Base-by-base conservation (phyloP, 2,797 vertebrate genomes). In the Xerus rutilus region DNA sequence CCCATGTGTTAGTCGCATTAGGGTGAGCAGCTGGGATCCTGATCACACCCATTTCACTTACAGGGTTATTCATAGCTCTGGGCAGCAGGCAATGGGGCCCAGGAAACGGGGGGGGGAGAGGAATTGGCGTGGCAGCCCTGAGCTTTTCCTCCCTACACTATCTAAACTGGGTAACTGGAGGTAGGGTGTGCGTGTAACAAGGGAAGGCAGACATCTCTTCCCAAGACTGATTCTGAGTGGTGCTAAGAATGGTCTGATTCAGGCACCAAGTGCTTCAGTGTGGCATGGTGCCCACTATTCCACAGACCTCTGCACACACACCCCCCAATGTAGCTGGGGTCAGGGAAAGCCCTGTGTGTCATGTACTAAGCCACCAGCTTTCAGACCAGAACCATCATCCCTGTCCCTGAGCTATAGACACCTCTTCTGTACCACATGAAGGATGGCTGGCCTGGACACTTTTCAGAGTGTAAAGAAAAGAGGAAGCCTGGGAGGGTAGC, bases 161-260 rank as follows among this genome's bases (percentile, higher is more conserved):
- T 43, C 49, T 32, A 23, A 72, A 52, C 59, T n/a, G n/a, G 67
- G 74, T 57, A 87, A 84, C 93, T 93, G 65, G 70, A 21, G 64
- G 52, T 3, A 3, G 62, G 69, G 7, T 18, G n/a, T 17, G 10
- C 20, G 0, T 4, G 7, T 59, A 47, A 52, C 6, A 9, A 84
- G 78, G 88, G 39, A 82, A 96, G 84, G 47, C 84, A 96, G 85
- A 30, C 35, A 7, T 25, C 47, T 86, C 70, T 89, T 65, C 92
- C 83, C 47, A n/a, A 39, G 21, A n/a, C 49, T 7, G 78, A 62
- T 0, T 43, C 69, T 30, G 49, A 86, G 1, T 5, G 7, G 54
- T 35, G 74, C 93, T 91, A 90, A 83, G 52, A 82, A 28, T 49
- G 32, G 78, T 54, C 90, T 74, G 82, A 52, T 43, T 82, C 49